Percentiles rank a stretch among this genome's conserved stretches.
Evolutionary conservation across 2,113 vertebrate species (phyloP).

Genomic region (Nothobranchius kuhntae): DNA sequence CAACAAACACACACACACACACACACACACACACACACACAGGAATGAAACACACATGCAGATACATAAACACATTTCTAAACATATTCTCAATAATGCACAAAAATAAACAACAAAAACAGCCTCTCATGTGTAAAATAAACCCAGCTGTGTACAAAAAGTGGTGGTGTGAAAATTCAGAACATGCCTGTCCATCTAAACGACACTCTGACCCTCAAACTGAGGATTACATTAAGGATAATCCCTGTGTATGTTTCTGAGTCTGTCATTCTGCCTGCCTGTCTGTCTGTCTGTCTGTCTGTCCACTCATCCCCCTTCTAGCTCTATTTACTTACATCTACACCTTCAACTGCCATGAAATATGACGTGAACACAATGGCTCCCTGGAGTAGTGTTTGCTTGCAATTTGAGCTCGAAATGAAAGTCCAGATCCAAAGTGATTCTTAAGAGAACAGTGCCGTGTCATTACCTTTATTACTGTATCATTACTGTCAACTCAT

Average conservation of each 20-base stretch:
- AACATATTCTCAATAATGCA: not conserved
- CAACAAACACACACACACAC: slow-evolving; percentile 3
- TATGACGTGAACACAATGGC: not conserved
- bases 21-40: not conserved
- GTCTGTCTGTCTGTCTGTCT: slow-evolving; percentile 11
- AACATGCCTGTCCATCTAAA: slow-evolving; percentile 49
- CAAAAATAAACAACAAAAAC: not conserved
- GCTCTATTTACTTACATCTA: slow-evolving; percentile 5
- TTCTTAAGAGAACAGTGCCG: slow-evolving; percentile 20
- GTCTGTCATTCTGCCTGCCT: slow-evolving; percentile 21
- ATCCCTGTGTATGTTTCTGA: slow-evolving; percentile 61
- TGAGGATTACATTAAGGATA: slow-evolving; percentile 73
- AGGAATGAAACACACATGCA: not conserved
- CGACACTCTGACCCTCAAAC: slow-evolving; percentile 64
- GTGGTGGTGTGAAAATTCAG: slow-evolving; percentile 57
- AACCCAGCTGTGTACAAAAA: not conserved
- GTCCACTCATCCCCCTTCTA: slow-evolving; percentile 16
- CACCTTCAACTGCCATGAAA: slow-evolving; percentile 4
- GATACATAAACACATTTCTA: not conserved
- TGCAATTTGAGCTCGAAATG: slow-evolving; percentile 30
- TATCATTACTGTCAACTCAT: slow-evolving; percentile 42
- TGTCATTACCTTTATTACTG: slow-evolving; percentile 41
- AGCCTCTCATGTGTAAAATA: not conserved
- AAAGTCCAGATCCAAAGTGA: slow-evolving; percentile 18
- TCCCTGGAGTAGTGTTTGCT: not conserved